Evolutionary conservation across 2,888 invertebrate species (phyloP).

Genomic region (Aspidiotus rigidus): DNA sequence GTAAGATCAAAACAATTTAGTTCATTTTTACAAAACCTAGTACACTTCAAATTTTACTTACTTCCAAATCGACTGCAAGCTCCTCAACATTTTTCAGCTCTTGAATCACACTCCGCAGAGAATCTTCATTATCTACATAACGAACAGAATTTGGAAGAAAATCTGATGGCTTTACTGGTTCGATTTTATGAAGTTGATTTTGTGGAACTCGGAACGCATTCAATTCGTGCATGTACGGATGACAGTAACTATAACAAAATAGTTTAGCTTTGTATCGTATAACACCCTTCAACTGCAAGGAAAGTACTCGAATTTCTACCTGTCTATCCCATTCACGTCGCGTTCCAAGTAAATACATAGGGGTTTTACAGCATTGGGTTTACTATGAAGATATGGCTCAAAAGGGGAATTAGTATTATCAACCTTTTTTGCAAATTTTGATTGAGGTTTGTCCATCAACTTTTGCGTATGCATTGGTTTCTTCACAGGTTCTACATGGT

Average conservation of each 20-base stretch:
- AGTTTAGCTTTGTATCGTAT: too few relatives aligned
- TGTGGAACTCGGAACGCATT: conserved; percentile 57
- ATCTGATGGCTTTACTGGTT: conserved; percentile 46
- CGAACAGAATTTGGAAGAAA: conserved; percentile 58
- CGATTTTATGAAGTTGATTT: conserved; percentile 47
- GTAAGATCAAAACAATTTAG: too few relatives aligned
- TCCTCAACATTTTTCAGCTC: conserved; percentile 59
- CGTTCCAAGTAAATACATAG: conserved; percentile 61
- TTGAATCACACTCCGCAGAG: conserved; percentile 56
- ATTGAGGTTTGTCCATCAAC: conserved; percentile 60
- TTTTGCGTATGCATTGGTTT: conserved; percentile 30
- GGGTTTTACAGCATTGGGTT: conserved; percentile 79
- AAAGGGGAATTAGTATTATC: conserved; percentile 70
- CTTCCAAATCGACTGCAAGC: conserved; percentile 80
- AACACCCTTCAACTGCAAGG: background rate
- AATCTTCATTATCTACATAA: conserved; percentile 56
- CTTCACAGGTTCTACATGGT: background rate
- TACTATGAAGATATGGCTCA: conserved; percentile 71
- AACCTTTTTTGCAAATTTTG: conserved; percentile 70
- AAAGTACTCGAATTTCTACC: conserved; percentile 44
- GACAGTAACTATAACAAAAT: conserved; percentile 54
- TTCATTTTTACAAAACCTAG: too few relatives aligned
- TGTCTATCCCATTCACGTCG: conserved; percentile 47
- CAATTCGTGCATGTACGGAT: conserved; percentile 82
- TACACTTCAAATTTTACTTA: conserved; percentile 27